Evolutionary conservation across 2,888 invertebrate species (phyloP).

Genomic region (Muscina levida): DNA sequence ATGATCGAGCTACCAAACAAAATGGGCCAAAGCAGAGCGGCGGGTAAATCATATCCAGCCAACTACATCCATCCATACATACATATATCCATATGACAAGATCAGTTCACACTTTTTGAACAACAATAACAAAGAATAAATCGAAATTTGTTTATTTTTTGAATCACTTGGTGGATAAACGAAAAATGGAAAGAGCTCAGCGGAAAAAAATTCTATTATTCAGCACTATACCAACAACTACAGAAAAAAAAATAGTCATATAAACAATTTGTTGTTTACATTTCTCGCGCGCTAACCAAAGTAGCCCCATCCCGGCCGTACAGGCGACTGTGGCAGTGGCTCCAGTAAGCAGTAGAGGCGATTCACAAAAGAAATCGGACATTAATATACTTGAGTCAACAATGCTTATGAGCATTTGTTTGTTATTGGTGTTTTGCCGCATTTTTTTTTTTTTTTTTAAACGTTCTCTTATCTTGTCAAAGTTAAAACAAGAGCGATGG

Average conservation of each 20-base stretch:
- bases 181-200: slow-evolving; percentile 22
- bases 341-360: slow-evolving; percentile 13
- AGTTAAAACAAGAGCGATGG: slow-evolving; percentile 53
- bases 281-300: slow-evolving; percentile 16
- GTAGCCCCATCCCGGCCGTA: not conserved
- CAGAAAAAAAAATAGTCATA: not conserved
- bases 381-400: not conserved
- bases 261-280: slow-evolving; percentile 42
- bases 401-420: slow-evolving; percentile 7
- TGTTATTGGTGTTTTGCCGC: slow-evolving; percentile 5
- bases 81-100: slow-evolving; percentile 26
- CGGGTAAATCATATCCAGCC: not conserved
- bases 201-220: slow-evolving; percentile 15
- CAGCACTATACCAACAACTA: slow-evolving; percentile 12
- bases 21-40: not conserved
- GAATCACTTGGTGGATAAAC: slow-evolving; percentile 5
- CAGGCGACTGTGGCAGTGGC: not conserved
- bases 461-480: slow-evolving; percentile 35
- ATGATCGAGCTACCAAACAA: not conserved
- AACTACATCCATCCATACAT: not conserved
- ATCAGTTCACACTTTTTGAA: slow-evolving; percentile 41
- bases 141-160: slow-evolving; percentile 11
- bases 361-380: slow-evolving; percentile 10
- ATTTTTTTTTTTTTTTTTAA: not conserved
- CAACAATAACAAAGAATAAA: not conserved